Percentiles rank a stretch among this genome's conserved stretches.
Conservation (phyloP, 2,888 invertebrate species). For the Trissolcus japonicus region DNA sequence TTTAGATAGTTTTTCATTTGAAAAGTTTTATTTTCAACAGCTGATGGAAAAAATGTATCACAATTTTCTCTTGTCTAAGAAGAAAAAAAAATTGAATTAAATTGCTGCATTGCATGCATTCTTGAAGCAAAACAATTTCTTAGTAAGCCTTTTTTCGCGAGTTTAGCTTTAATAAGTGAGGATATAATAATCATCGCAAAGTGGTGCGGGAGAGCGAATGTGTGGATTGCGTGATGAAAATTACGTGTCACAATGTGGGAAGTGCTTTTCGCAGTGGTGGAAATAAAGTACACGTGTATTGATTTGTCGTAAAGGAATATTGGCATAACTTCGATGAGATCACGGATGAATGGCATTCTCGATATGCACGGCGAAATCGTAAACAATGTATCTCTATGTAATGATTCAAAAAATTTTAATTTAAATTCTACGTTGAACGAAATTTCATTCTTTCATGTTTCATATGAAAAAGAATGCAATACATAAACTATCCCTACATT, state of each 20-base stretch:
- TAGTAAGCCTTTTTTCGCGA: slow-evolving; percentile 1
- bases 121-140: not conserved
- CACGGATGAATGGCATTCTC: slow-evolving; percentile 25
- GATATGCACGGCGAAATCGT: slow-evolving; percentile 23
- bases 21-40: too few species aligned
- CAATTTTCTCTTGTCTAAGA: slow-evolving; percentile 4
- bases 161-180: not conserved
- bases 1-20: too few species aligned
- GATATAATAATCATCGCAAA: not conserved
- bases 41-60: not conserved
- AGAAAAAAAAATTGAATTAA: slow-evolving; percentile 9
- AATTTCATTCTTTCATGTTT: too few species aligned
- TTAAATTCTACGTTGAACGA: too few species aligned
- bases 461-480: too few species aligned
- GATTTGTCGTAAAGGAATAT: slow-evolving; percentile 31
- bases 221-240: slow-evolving; percentile 21
- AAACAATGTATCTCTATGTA: slow-evolving; percentile 24
- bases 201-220: slow-evolving; percentile 7
- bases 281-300: slow-evolving; percentile 42
- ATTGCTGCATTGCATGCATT: slow-evolving; percentile 9
- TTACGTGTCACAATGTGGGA: slow-evolving; percentile 12
- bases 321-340: slow-evolving; percentile 42
- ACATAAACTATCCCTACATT: too few species aligned
- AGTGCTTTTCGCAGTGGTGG: slow-evolving; percentile 12
- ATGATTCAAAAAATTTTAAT: not conserved